Evolutionary conservation across 2,113 vertebrate species (phyloP).

Genomic region (Nanorana parkeri): DNA sequence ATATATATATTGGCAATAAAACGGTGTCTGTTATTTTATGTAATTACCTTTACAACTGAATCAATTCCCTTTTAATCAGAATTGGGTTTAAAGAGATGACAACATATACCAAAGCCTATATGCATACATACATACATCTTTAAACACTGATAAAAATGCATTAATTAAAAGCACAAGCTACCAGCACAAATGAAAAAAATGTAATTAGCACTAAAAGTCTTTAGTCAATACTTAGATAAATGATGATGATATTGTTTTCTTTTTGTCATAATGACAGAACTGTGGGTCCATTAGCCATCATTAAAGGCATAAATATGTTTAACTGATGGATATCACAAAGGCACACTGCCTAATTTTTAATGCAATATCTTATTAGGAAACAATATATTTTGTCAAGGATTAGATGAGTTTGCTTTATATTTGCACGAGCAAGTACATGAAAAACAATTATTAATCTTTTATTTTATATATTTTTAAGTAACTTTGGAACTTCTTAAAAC

Average conservation of each 20-base stretch:
- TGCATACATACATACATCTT: conserved; percentile 37
- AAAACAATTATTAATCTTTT: background rate
- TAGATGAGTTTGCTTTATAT: conserved; percentile 18
- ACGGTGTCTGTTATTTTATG: conserved; percentile 20
- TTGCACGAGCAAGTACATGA: conserved; percentile 4
- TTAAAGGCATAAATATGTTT: conserved; percentile 38
- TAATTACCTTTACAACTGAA: conserved; percentile 34
- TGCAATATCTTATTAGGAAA: conserved; percentile 25
- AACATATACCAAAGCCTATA: conserved; percentile 29
- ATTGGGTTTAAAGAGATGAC: conserved; percentile 8
- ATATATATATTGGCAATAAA: background rate
- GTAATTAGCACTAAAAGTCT: conserved; percentile 49
- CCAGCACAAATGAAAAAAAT: conserved; percentile 38
- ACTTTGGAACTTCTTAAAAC: too few species aligned
- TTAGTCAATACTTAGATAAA: conserved; percentile 44
- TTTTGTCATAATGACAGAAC: conserved; percentile 39
- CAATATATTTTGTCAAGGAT: conserved; percentile 2
- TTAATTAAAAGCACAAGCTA: conserved; percentile 22
- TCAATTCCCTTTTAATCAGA: conserved; percentile 7
- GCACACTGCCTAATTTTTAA: conserved; percentile 32
- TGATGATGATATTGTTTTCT: conserved; percentile 32
- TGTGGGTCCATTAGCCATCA: conserved; percentile 39
- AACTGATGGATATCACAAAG: conserved; percentile 13
- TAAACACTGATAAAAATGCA: conserved; percentile 33
- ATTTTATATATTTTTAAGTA: background rate